phyloP scores from a whole-genome alignment of 2,888 invertebrate species.

The Leptopilina myrica region DNA sequence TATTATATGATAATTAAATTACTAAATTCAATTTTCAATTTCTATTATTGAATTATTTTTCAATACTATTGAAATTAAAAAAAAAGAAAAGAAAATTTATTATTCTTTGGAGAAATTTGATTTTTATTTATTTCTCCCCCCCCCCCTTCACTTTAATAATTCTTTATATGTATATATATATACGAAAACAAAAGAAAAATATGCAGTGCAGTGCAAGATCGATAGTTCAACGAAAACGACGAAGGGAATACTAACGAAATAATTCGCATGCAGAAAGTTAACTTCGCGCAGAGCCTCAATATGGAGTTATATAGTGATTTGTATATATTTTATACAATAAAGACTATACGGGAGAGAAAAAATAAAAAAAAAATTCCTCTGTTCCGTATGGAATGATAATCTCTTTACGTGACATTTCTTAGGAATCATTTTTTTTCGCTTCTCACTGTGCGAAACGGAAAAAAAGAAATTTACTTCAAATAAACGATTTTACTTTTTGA shows the following conservation, averaged over 20 bases:
- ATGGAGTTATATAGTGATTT: conserved; percentile 37
- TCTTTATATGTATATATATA: not conserved
- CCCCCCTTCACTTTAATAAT: not conserved
- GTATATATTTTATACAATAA: conserved; percentile 15
- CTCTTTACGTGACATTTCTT: conserved; percentile 2
- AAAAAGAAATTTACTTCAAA: too few relatives aligned
- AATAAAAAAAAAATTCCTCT: not conserved
- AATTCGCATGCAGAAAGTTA: conserved; percentile 43
- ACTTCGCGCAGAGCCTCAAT: conserved; percentile 15
- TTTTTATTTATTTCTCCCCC: not conserved
- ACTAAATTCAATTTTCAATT: too few relatives aligned
- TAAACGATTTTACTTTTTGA: too few relatives aligned
- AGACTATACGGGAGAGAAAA: conserved; percentile 6
- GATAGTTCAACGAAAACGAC: conserved; percentile 18
- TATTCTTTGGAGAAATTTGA: not conserved
- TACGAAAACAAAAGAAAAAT: conserved; percentile 20
- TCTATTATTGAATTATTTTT: too few relatives aligned
- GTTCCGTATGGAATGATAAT: conserved; percentile 17
- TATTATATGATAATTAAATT: too few relatives aligned
- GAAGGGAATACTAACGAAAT: conserved; percentile 38
- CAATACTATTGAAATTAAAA: too few relatives aligned
- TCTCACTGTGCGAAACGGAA: not conserved
- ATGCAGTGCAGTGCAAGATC: conserved; percentile 18
- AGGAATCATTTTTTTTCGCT: conserved; percentile 2
- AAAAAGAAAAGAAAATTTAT: not conserved